Evolutionary conservation across 1,140 invertebrate species (phyloP).

Genomic region (Nasonia longicornis): DNA sequence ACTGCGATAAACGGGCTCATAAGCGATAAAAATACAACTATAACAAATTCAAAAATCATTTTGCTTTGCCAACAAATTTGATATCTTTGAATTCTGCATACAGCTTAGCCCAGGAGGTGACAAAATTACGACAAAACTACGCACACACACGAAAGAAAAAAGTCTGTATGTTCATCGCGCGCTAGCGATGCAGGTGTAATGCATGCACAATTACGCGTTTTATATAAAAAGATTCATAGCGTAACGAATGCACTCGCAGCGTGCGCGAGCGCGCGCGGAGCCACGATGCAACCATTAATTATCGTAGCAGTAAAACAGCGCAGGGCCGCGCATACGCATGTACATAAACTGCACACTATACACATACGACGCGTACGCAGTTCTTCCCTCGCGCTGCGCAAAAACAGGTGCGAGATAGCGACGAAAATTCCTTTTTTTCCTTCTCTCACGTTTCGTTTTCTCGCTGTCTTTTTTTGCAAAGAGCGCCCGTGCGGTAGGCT

Average conservation of each 20-base stretch:
- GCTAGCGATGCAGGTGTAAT: conserved; percentile 31
- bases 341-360: conserved; percentile 6
- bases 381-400: not conserved
- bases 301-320: conserved; percentile 46
- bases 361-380: not conserved
- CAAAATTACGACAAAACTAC: not conserved
- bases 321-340: conserved; percentile 2
- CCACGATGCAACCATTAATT: conserved; percentile 45
- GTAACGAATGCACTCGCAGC: conserved; percentile 35
- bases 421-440: conserved; percentile 33
- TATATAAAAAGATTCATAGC: conserved; percentile 42
- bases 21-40: no score
- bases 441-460: not conserved
- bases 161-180: not conserved
- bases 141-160: conserved; percentile 3
- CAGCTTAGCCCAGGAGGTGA: not conserved
- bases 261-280: conserved; percentile 3
- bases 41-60: no score
- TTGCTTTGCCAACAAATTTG: no score
- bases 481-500: not conserved
- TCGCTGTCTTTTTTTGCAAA: not conserved
- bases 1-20: no score
- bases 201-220: conserved; percentile 38
- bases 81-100: no score
- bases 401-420: conserved; percentile 34